A percentile compares a stretch with the other conserved stretches of the same genome.
phyloP scores from a whole-genome alignment of 2,113 vertebrate species.

The Notiomystis cincta region DNA sequence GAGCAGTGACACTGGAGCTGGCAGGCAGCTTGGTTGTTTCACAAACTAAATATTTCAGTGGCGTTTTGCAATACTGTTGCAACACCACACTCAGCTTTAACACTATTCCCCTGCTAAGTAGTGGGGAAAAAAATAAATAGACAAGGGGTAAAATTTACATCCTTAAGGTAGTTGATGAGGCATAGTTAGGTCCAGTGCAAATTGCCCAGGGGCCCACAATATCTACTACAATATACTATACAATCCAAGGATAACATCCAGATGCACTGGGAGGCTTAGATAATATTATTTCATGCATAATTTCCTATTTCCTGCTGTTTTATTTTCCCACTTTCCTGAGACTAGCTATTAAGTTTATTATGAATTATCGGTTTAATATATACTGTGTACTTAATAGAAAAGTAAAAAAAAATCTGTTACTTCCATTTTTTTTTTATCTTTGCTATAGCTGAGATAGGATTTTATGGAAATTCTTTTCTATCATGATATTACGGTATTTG shows the following conservation, averaged over 20 bases:
- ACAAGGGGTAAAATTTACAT: not conserved
- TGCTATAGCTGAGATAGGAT: not conserved
- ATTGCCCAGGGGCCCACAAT: not conserved
- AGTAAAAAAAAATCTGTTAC: not conserved
- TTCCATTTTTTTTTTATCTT: not conserved
- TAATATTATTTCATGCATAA: conserved; percentile 48
- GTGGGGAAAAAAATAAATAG: not conserved
- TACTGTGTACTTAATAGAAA: conserved; percentile 22
- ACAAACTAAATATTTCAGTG: not conserved
- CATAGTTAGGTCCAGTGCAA: not conserved
- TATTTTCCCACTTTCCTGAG: conserved; percentile 26
- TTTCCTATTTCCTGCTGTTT: conserved; percentile 49
- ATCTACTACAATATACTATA: not conserved
- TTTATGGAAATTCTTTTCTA: not conserved
- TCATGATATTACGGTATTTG: not conserved
- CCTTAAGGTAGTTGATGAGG: not conserved
- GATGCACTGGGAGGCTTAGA: not conserved
- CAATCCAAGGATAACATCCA: conserved; percentile 8
- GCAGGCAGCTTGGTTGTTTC: not conserved
- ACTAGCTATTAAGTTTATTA: conserved; percentile 51
- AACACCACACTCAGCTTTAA: not conserved
- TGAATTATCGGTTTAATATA: conserved; percentile 57
- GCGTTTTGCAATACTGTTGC: not conserved
- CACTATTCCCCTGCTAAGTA: not conserved
- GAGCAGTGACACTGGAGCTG: not conserved